Conservation (phyloP, 2,113 vertebrate species). For the Triplophysa rosa region DNA sequence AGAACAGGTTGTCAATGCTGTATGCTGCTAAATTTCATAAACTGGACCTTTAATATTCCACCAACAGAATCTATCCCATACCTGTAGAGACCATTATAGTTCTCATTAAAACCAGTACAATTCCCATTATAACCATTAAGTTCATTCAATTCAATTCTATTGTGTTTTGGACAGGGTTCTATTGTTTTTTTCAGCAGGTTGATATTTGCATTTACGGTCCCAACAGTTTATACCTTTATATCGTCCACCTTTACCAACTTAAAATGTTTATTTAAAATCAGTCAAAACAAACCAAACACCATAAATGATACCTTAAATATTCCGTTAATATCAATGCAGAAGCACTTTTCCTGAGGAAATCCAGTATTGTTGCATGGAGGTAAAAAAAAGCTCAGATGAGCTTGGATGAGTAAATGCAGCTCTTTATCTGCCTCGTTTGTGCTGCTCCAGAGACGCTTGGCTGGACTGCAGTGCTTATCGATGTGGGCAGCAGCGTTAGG, state of each 20-base stretch:
- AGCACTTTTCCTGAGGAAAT: conserved; percentile 28
- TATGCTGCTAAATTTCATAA: no score
- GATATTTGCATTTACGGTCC: no score
- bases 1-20: no score
- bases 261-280: not conserved
- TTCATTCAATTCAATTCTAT: no score
- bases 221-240: no score
- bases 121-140: no score
- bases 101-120: no score
- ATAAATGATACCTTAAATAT: conserved; percentile 36
- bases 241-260: not conserved
- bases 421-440: conserved; percentile 54
- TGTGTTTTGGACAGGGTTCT: no score
- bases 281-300: conserved; percentile 12
- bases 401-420: conserved; percentile 36
- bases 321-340: conserved; percentile 29
- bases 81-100: no score
- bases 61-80: no score
- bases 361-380: conserved; percentile 7
- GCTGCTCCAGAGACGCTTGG: conserved; percentile 38
- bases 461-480: conserved; percentile 46
- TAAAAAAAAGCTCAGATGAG: conserved; percentile 28
- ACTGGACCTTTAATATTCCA: no score
- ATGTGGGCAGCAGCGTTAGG: conserved; percentile 28
- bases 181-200: no score